Conservation (phyloP, 2,888 invertebrate species). For the Timema podura region DNA sequence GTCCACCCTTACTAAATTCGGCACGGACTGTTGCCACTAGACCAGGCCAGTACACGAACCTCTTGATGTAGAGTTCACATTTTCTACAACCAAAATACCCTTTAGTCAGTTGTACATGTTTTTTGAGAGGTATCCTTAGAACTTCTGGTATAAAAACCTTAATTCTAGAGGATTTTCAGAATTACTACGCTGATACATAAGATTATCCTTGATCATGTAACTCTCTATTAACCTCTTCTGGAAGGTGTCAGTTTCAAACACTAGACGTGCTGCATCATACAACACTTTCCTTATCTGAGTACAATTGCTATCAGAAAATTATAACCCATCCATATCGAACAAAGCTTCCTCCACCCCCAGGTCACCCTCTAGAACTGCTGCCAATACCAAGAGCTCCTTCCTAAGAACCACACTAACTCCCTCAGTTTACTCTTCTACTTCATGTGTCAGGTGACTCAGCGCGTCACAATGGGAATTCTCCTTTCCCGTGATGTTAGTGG, state of each 20-base stretch:
- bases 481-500: constrained; percentile 25
- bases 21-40: background rate
- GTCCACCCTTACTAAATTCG: background rate
- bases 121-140: background rate
- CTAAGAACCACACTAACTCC: no score
- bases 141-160: background rate
- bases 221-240: background rate
- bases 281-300: background rate
- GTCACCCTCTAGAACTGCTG: no score
- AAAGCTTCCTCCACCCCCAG: background rate
- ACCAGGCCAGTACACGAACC: background rate
- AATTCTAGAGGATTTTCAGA: background rate
- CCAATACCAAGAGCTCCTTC: no score
- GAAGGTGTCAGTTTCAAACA: no score
- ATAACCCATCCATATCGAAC: background rate
- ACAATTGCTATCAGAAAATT: background rate
- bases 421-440: background rate
- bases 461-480: constrained; percentile 29
- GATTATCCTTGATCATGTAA: background rate
- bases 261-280: no score
- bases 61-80: background rate
- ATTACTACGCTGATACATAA: background rate
- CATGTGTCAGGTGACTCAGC: constrained; percentile 5
- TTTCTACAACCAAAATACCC: background rate
- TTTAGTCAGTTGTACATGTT: background rate